Percentiles rank a stretch among this genome's conserved stretches.
Evolutionary conservation across 2,797 vertebrate genomes (phyloP).

Genomic region (Allobates femoralis): DNA sequence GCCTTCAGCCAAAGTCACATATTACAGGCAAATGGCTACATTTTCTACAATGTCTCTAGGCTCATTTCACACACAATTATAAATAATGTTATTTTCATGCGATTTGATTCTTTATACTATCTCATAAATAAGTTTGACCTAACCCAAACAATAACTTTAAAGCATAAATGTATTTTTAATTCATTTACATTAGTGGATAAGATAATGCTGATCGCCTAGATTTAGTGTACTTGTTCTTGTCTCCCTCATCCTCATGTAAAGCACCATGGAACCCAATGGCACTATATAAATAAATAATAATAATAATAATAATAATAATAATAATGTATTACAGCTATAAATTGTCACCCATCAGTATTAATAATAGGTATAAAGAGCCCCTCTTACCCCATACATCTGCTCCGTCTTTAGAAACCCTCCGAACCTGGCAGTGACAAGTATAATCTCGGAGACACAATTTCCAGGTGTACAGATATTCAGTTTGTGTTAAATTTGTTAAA

Average conservation of each 20-base stretch:
- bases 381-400: not conserved
- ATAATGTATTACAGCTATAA: not conserved
- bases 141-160: not conserved
- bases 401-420: not conserved
- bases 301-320: too few species aligned
- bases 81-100: not conserved
- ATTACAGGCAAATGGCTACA: too few species aligned
- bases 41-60: too few species aligned
- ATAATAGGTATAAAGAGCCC: not conserved
- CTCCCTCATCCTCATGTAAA: too few species aligned
- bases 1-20: too few species aligned
- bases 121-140: not conserved
- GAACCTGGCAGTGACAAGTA: constrained; percentile 2
- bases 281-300: too few species aligned
- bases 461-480: not conserved
- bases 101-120: not conserved
- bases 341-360: not conserved
- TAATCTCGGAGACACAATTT: not conserved
- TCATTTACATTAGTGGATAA: not conserved
- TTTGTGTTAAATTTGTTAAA: not conserved
- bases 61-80: too few species aligned
- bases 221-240: too few species aligned
- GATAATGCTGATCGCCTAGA: too few species aligned
- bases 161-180: not conserved
- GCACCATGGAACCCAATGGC: too few species aligned